Evolutionary conservation across 2,888 invertebrate genomes (phyloP), one percentile per base, ranked within the genome.

Genomic region (Brachyopa scutellaris): DNA sequence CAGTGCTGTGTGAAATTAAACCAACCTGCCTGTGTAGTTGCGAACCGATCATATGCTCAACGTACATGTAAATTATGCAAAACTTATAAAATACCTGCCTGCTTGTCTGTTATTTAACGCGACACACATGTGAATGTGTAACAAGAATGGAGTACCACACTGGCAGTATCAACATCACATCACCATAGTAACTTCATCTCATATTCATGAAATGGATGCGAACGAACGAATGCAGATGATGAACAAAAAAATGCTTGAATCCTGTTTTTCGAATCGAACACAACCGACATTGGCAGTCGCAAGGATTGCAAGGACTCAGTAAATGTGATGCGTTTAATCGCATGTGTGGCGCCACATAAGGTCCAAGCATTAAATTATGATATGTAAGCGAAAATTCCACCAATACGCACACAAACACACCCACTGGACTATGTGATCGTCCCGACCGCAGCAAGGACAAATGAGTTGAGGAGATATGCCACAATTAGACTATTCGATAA

Each of bases 291-390:
- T 9, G 15, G 51, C 45, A 62, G 3, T 33, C 47, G 40, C 31
- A 57, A 40, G 53, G 49, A 53, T 62, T 23, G 49, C 47, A 47
- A 13, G 31, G 15, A 62, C 47, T 51, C 21, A 59, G 76, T 73
- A 67, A 79, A 73, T 79, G 79, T 61, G 74, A 72, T 87, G 84
- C 87, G 87, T 87, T 88, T 87, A 87, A 88, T 88, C 86, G 87
- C 85, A 85, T 88, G 85, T 87, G 87, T 86, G 87, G 87, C 87
- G 87, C 87, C 87, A 87, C 83, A 82, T 82, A 82, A 70, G 82
- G 82, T 82, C 70, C 77, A 61, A 40, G 77, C 77, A 76, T 82
- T 82, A 72, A 82, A 82, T 82, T 82, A 82, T 82, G 82, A 82
- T 66, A 82, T 82, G 82, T 82, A 82, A 82, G 82, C 82, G 82